Evolutionary conservation across 1,140 invertebrate species (phyloP), one percentile per base, ranked within the genome.

Genomic region (Pteromalus puparum): DNA sequence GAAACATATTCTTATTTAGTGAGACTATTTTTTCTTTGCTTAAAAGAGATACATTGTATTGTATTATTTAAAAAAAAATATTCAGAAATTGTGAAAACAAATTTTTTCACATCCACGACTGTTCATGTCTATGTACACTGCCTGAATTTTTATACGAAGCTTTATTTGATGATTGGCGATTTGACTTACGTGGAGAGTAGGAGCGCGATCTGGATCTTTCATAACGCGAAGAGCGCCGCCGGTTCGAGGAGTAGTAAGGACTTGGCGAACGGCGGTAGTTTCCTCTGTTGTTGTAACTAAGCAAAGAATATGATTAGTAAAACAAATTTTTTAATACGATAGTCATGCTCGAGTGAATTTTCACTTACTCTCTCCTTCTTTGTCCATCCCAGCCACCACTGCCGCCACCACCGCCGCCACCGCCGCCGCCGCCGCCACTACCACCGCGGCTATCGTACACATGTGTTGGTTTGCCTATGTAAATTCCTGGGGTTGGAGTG

Each of bases 401-500:
- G n/a, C 84, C 65, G 67, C 89, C 87, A 74, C 88, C 87, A 48
- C 88, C 85, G 91, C 89, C 89, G 65, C 80, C 84, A 4, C 89
- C 90, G 87, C 79, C 72, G 53, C 83, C 80, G 13, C 78, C 34
- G 46, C 83, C 79, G 15, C 84, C 65, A 90, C 90, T 89, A 46
- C 81, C 68, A 15, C 81, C 81, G 85, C 90, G 89, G 86, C 90
- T 87, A 6, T 91, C 90, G 30, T 91, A 91, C 5, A 92, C 81
- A 87, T 92, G 89, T 21, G 97, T 98, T 0, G 97, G 97, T 93
- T 97, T 98, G 68, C 99, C 99, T 96, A 99, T 98, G 89, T 99
- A 99, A 87, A 99, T 97, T 76, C 99, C 99, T 53, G 99, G 99
- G 21, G 99, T 99, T 12, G 99, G 99, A 3, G 98, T 99, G 91